Percentiles rank a stretch among this genome's conserved stretches.
These are phyloP conservation scores for Phymatocera aterrima DNA, from an alignment of 2,888 invertebrate genomes.

Conservation along the genomic window DNA sequence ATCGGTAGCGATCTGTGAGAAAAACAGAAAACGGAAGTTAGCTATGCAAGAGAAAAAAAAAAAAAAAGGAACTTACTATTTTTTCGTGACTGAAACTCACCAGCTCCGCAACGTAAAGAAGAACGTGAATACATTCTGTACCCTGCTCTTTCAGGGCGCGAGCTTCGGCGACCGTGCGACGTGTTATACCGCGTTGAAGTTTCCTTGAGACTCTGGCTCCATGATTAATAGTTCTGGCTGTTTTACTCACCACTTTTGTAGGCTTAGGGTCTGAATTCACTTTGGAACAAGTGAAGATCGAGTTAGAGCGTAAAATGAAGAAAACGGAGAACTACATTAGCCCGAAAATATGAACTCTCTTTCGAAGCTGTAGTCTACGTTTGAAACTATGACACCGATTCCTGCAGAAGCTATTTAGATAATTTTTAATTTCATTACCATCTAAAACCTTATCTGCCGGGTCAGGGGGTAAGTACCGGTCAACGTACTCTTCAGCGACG, in stretches of 20 bases:
- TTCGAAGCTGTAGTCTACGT: no score
- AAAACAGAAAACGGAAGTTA: neutral
- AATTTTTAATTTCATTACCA: conserved; percentile 73
- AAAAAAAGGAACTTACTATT: neutral
- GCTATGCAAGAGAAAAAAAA: no score
- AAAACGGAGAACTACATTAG: no score
- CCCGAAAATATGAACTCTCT: no score
- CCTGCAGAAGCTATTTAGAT: no score
- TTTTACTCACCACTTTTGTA: conserved; percentile 76
- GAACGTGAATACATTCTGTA: conserved; percentile 84
- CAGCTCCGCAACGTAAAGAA: conserved; percentile 87
- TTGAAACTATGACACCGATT: no score
- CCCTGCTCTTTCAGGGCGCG: conserved; percentile 88
- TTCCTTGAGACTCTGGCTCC: conserved; percentile 87
- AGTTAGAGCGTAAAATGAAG: neutral
- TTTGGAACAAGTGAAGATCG: neutral
- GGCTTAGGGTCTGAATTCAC: conserved; percentile 62
- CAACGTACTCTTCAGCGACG: conserved; percentile 88
- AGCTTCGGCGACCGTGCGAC: conserved; percentile 87
- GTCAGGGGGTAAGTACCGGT: conserved; percentile 86
- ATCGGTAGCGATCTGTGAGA: conserved; percentile 87
- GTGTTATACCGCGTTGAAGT: conserved; percentile 85
- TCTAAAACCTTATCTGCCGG: conserved; percentile 80
- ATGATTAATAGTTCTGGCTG: conserved; percentile 87
- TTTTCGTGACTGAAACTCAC: conserved; percentile 78